Evolutionary conservation across 2,797 vertebrate species (phyloP).

Genomic region (Hemitrygon akajei): DNA sequence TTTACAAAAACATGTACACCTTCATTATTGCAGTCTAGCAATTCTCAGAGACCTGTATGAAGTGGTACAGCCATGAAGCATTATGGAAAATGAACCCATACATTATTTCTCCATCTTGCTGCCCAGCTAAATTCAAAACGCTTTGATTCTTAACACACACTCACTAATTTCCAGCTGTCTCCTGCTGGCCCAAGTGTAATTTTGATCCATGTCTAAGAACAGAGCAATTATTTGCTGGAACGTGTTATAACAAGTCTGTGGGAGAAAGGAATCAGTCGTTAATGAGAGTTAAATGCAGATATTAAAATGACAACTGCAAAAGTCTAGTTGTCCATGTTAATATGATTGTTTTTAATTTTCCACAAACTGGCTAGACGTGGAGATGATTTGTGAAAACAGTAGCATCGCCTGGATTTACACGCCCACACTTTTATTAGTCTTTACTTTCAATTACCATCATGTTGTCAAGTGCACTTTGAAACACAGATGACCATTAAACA

Average conservation of each 20-base stretch:
- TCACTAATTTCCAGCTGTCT: neutral
- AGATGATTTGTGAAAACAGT: neutral
- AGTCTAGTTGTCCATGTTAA: neutral
- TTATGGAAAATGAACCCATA: neutral
- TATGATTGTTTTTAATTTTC: neutral
- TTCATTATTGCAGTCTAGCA: neutral
- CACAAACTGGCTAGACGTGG: neutral
- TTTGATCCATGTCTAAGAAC: neutral
- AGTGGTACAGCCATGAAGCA: neutral
- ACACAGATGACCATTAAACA: neutral
- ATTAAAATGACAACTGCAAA: neutral
- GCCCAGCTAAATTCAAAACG: neutral
- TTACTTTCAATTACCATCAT: neutral
- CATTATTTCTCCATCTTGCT: neutral
- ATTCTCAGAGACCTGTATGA: neutral
- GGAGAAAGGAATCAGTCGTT: neutral
- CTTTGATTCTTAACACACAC: neutral
- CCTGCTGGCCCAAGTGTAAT: neutral
- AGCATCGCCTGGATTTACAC: neutral
- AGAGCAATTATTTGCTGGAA: neutral
- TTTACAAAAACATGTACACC: no score
- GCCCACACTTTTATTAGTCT: neutral
- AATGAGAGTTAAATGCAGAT: neutral
- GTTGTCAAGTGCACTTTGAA: constrained; percentile 2
- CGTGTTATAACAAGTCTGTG: neutral